Conservation (phyloP, 2,113 vertebrate genomes). For the Pandion haliaetus region DNA sequence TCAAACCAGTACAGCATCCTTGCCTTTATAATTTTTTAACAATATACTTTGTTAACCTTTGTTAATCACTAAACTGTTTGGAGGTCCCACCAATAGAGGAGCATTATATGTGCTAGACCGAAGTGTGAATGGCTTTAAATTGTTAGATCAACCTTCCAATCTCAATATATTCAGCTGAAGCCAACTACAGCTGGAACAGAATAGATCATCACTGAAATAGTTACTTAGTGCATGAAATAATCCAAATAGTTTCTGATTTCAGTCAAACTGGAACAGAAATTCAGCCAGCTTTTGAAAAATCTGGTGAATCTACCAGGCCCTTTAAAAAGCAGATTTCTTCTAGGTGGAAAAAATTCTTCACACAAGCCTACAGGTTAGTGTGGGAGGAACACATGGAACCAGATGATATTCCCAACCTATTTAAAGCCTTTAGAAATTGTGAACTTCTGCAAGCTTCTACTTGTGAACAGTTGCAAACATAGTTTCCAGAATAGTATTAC, state of each 20-base stretch:
- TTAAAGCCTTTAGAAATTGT: background rate
- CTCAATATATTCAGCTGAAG: background rate
- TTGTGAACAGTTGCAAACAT: background rate
- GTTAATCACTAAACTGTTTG: background rate
- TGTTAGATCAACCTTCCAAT: background rate
- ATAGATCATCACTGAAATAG: background rate
- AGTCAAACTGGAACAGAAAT: background rate
- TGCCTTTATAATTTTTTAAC: background rate
- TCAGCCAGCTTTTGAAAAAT: background rate
- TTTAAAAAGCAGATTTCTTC: background rate
- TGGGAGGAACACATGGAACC: background rate
- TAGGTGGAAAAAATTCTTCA: background rate
- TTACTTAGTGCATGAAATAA: background rate
- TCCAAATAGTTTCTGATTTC: background rate
- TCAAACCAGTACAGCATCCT: background rate
- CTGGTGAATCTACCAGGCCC: background rate
- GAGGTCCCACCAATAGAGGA: background rate
- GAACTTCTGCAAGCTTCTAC: background rate
- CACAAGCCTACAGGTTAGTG: background rate
- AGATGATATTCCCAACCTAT: background rate
- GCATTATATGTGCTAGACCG: fast-evolving
- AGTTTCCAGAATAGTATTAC: background rate
- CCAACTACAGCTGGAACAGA: background rate
- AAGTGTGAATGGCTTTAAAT: background rate
- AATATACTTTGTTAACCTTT: background rate